Percentiles rank a stretch among this genome's conserved stretches.
Evolutionary conservation across 2,797 vertebrate genomes (phyloP).

Genomic region (Microhierax caerulescens): DNA sequence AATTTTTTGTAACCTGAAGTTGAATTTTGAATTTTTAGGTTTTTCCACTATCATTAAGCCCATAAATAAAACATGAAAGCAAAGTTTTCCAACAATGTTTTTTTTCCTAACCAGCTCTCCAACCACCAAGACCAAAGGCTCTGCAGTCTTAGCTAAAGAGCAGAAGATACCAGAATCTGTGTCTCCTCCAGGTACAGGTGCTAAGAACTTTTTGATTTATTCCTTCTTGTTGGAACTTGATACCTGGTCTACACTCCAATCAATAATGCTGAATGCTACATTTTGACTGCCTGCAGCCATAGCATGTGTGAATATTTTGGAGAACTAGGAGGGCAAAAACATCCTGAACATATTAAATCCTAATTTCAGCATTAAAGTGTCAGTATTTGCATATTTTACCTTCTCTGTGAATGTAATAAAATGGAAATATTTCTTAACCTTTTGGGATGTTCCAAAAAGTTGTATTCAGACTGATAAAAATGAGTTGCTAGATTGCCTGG

Average conservation of each 20-base stretch:
- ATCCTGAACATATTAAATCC: not conserved
- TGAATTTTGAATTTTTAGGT: not conserved
- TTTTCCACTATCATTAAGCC: not conserved
- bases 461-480: not conserved
- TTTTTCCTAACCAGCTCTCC: slow-evolving; percentile 30
- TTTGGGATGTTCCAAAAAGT: not conserved
- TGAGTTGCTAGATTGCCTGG: not conserved
- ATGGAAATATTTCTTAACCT: not conserved
- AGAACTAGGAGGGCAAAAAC: not conserved
- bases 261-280: not conserved
- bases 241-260: not conserved
- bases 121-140: not conserved
- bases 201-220: not conserved
- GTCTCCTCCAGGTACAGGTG: not conserved
- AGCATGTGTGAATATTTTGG: not conserved
- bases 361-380: not conserved
- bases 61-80: not conserved
- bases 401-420: not conserved
- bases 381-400: not conserved
- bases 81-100: not conserved
- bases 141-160: not conserved
- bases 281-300: not conserved
- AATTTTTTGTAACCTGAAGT: not conserved
- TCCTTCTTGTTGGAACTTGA: not conserved
- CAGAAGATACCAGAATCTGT: not conserved